These are phyloP conservation scores for Anguilla marmorata DNA, from an alignment of 2,797 vertebrate species.

Conservation along the genomic window DNA sequence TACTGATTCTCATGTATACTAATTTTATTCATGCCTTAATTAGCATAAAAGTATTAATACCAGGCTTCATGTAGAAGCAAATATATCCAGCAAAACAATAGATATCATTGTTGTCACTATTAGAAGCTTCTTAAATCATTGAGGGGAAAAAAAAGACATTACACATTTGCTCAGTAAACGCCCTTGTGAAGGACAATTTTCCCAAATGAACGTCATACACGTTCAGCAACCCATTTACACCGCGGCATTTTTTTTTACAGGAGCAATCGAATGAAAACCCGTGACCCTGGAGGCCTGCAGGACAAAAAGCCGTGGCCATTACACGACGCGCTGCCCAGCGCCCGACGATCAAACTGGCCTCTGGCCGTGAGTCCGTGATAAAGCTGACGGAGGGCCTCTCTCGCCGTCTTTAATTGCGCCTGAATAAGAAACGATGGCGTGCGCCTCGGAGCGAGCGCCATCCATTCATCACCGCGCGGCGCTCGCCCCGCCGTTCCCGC, in stretches of 20 bases:
- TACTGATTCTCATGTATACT: background rate
- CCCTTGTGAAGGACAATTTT: slow-evolving; percentile 1
- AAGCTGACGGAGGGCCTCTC: slow-evolving; percentile 1
- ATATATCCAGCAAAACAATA: background rate
- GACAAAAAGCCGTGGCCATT: background rate
- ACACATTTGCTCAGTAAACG: background rate
- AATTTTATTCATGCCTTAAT: background rate
- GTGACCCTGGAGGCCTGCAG: background rate
- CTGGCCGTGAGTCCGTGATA: background rate
- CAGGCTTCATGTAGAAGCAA: background rate
- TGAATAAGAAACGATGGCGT: background rate
- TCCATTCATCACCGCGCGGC: background rate
- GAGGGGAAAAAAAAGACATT: background rate
- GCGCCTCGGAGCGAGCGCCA: background rate
- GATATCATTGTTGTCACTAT: background rate
- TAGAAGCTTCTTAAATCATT: background rate
- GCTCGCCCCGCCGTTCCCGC: background rate
- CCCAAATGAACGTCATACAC: background rate
- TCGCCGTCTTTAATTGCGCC: background rate
- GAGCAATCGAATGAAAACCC: background rate
- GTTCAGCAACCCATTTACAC: background rate
- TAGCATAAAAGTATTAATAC: background rate
- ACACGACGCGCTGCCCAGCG: background rate
- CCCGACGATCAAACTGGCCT: background rate
- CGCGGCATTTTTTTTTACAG: background rate